These are phyloP conservation scores for Sarcophaga caerulescens DNA, from an alignment of 2,888 invertebrate genomes.

Conservation along the genomic window DNA sequence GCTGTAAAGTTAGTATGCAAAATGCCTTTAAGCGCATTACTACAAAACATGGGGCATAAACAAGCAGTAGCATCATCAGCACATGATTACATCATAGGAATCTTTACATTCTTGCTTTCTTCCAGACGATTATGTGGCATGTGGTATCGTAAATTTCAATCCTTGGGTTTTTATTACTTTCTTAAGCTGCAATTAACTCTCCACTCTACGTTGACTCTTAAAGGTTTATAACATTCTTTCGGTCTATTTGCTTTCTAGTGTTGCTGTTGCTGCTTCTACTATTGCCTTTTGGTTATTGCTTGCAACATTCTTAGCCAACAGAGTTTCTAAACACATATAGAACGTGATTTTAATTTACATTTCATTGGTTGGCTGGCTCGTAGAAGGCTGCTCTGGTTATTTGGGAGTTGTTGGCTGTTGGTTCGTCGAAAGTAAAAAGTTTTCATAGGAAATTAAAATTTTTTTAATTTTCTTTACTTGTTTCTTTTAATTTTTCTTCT, in stretches of 20 bases:
- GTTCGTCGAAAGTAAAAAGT: constrained; percentile 46
- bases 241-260: constrained; percentile 12
- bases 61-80: background rate
- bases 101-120: no score
- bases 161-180: background rate
- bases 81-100: background rate
- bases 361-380: background rate
- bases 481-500: background rate
- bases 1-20: constrained; percentile 3
- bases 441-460: constrained; percentile 1
- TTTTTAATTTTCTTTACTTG: background rate
- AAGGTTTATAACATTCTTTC: constrained; percentile 51
- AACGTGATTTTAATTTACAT: constrained; percentile 54
- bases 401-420: background rate
- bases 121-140: constrained; percentile 7
- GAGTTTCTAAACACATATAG: background rate
- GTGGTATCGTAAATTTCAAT: constrained; percentile 15
- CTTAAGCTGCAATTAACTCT: constrained; percentile 53
- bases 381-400: background rate
- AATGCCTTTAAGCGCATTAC: constrained; percentile 25
- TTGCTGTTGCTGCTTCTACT: background rate
- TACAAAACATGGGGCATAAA: constrained; percentile 1
- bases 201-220: constrained; percentile 10
- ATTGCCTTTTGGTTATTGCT: constrained; percentile 4
- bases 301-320: background rate